Evolutionary conservation across 1,140 invertebrate species (phyloP).

Genomic region (Frieseomelitta varia): DNA sequence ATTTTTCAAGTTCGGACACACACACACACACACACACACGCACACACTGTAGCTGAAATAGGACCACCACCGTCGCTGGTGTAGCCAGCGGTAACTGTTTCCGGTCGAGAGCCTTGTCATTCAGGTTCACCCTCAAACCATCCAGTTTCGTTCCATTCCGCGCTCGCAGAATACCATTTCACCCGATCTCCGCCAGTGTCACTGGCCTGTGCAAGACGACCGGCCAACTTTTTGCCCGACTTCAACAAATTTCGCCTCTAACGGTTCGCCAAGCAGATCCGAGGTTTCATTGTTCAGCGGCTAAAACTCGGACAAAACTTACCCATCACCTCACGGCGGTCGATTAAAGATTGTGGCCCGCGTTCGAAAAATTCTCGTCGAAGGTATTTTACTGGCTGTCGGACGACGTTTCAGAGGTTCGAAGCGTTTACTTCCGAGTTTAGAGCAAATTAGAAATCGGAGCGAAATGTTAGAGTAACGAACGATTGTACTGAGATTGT

Average conservation of each 20-base stretch:
- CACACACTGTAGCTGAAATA: not conserved
- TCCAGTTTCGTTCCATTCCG: not conserved
- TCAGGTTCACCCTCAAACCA: conserved; percentile 35
- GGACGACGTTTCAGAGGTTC: too few relatives aligned
- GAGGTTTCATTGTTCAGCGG: not conserved
- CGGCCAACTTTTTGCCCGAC: not conserved
- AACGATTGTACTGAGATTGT: too few relatives aligned
- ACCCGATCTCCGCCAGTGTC: not conserved
- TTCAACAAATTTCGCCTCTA: not conserved
- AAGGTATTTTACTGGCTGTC: not conserved
- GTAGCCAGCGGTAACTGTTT: conserved; percentile 56
- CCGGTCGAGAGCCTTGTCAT: conserved; percentile 46
- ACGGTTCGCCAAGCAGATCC: not conserved
- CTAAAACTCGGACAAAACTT: not conserved
- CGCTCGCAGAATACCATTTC: conserved; percentile 41
- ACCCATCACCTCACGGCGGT: too few relatives aligned
- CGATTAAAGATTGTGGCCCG: not conserved
- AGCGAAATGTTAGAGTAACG: too few relatives aligned
- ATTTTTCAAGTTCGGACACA: conserved; percentile 66
- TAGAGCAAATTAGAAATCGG: too few relatives aligned
- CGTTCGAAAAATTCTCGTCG: not conserved
- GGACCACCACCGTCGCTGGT: not conserved
- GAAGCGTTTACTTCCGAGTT: too few relatives aligned
- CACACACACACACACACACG: too few relatives aligned
- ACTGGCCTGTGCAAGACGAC: not conserved